Evolutionary conservation across 2,113 vertebrate genomes (phyloP).

Genomic region (Podiceps cristatus): DNA sequence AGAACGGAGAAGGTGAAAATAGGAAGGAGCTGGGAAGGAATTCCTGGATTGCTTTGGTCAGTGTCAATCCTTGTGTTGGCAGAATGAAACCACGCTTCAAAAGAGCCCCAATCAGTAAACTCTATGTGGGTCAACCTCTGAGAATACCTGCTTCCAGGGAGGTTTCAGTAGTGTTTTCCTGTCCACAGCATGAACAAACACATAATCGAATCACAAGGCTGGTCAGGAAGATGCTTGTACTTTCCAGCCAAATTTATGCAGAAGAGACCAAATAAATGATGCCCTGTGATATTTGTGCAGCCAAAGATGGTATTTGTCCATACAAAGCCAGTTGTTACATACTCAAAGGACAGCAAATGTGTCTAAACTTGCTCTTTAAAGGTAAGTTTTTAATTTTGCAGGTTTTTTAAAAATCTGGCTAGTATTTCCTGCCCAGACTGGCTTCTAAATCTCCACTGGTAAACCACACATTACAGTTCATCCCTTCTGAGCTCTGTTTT

Average conservation of each 20-base stretch:
- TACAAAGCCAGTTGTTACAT: background rate
- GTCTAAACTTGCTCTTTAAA: background rate
- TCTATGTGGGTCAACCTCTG: background rate
- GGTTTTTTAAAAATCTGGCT: background rate
- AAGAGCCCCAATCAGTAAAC: too few relatives aligned
- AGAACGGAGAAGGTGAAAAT: background rate
- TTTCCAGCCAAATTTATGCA: background rate
- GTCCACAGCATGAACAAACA: background rate
- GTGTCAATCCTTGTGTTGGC: background rate
- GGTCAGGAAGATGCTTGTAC: background rate
- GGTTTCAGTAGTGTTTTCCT: background rate
- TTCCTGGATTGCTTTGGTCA: background rate
- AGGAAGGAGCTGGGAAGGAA: background rate
- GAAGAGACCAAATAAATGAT: background rate
- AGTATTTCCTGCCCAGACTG: background rate
- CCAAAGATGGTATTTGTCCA: slow-evolving; percentile 3
- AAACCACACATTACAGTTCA: background rate
- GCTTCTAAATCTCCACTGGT: background rate
- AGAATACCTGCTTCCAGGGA: background rate
- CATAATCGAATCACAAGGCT: background rate
- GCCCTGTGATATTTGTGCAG: background rate
- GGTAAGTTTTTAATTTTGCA: background rate
- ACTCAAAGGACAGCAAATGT: background rate
- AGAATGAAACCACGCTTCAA: rapidly evolving
- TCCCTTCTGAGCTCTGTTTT: background rate